These are phyloP conservation scores for Rhynchonycteris naso DNA, from an alignment of 2,797 vertebrate species.

Conservation along the genomic window DNA sequence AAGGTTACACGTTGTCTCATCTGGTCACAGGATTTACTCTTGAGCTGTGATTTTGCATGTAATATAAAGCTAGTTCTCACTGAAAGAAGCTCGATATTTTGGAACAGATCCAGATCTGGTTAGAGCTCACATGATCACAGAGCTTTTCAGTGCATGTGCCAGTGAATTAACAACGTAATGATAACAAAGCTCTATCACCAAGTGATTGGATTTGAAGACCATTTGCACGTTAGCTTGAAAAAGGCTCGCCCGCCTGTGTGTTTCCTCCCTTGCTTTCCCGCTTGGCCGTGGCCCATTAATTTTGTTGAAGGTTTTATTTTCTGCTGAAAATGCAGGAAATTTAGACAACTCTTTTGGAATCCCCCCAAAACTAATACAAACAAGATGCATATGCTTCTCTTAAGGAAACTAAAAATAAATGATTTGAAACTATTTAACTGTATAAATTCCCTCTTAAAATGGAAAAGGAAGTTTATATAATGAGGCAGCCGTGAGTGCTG, in stretches of 20 bases:
- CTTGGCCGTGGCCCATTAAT: constrained; percentile 78
- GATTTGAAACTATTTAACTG: constrained; percentile 82
- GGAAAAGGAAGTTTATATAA: constrained; percentile 83
- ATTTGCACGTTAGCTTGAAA: constrained; percentile 22
- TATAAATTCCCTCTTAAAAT: constrained; percentile 80
- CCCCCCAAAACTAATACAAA: constrained; percentile 86
- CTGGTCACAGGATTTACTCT: neutral
- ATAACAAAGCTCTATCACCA: constrained; percentile 69
- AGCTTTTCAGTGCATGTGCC: constrained; percentile 43
- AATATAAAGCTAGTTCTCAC: constrained; percentile 50
- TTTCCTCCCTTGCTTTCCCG: constrained; percentile 10
- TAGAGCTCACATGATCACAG: constrained; percentile 59
- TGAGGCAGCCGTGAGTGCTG: constrained; percentile 62
- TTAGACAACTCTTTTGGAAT: constrained; percentile 86
- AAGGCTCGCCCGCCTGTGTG: constrained; percentile 36
- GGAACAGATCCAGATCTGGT: constrained; percentile 61
- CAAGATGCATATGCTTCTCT: constrained; percentile 85
- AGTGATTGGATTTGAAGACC: constrained; percentile 75
- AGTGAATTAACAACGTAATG: constrained; percentile 69
- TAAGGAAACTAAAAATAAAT: constrained; percentile 86
- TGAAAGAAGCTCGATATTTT: constrained; percentile 19
- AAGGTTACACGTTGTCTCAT: constrained; percentile 15
- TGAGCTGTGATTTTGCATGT: constrained; percentile 41
- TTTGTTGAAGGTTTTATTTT: constrained; percentile 86
- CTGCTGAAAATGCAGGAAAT: constrained; percentile 87